phyloP scores from a whole-genome alignment of 2,113 vertebrate species.

The Rhinoderma darwinii region DNA sequence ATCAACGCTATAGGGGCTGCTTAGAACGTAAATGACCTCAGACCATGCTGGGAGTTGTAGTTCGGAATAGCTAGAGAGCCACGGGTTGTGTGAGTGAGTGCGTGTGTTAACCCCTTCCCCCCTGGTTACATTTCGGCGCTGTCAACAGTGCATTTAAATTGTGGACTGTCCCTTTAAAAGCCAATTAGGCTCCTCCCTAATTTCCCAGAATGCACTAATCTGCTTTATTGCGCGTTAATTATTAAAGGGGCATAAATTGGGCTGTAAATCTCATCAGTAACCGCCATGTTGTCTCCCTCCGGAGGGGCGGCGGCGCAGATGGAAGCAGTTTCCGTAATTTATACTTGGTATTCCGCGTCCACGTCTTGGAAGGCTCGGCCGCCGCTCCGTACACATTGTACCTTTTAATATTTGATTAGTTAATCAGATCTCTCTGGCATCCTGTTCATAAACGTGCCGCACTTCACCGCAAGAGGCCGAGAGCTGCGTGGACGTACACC shows the following conservation, averaged over 20 bases:
- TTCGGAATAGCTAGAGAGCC: not conserved
- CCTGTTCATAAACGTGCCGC: conserved; percentile 28
- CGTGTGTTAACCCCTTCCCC: not conserved
- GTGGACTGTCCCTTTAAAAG: not conserved
- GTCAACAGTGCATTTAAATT: not conserved
- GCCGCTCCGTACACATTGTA: conserved; percentile 42
- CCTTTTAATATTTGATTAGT: conserved; percentile 53
- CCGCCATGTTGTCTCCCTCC: not conserved
- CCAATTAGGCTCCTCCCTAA: not conserved
- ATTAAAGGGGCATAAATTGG: not conserved
- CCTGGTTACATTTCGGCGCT: not conserved
- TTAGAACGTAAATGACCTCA: not conserved
- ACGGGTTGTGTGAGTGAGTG: too few relatives aligned
- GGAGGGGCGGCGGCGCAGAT: conserved; percentile 10
- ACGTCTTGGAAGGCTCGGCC: not conserved
- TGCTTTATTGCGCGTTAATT: conserved; percentile 9
- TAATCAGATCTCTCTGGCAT: conserved; percentile 42
- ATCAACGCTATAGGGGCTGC: too few relatives aligned
- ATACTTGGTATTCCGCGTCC: conserved; percentile 34
- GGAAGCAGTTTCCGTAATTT: not conserved
- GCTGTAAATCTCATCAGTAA: not conserved
- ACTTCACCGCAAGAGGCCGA: not conserved
- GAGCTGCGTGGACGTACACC: not conserved
- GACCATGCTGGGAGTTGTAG: not conserved
- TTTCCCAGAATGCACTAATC: not conserved